Evolutionary conservation across 2,797 vertebrate genomes (phyloP), one percentile per base, ranked within the genome.

Genomic region (Myiothlypis coronata): DNA sequence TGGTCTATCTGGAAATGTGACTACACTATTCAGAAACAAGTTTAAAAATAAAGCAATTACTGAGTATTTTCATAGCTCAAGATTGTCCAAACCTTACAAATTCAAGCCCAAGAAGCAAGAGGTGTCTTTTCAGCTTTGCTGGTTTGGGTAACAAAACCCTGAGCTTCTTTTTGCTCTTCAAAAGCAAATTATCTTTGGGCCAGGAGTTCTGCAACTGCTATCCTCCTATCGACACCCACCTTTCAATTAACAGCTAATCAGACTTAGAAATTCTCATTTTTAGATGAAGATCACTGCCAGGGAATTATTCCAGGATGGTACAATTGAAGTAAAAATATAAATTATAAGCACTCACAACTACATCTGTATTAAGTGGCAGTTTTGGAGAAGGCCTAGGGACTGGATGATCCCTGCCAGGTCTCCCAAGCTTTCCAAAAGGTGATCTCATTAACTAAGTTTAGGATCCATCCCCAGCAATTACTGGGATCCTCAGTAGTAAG

Each of bases 361-460:
- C 12, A 39, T 63, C 65, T 10, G 12, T 39, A 49, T 34, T 14
- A 43, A 68, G 19, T 32, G 22, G 15, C 14, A 69, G 3, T 57
- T 88, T 88, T 50, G 26, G 50, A 72, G 59, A 72, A 11, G 35
- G 28, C 11, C 21, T 37, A 52, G 5, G 28, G 43, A 72, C 50
- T 52, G 15, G 26, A 32, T 0, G 0, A 44, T 50, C 35, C 34
- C 46, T 46, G 43, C n/a, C 10, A 23, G 2, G 0, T 41, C 56
- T 57, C 44, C 63, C 24, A 21, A 20, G 16, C 28, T 16, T 87
- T 74, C 20, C 44, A 55, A 80, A 21, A 88, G 35, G 2, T 57
- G 24, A 75, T 30, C 30, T 50, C 22, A 68, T 26, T 35, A 57
- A 72, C 49, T 59, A 41, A 55, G 32, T 24, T n/a, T 14, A 65